Percentiles rank a stretch among this genome's conserved stretches.
Evolutionary conservation across 2,888 invertebrate genomes (phyloP).

Genomic region (Ptychoptera albimana): DNA sequence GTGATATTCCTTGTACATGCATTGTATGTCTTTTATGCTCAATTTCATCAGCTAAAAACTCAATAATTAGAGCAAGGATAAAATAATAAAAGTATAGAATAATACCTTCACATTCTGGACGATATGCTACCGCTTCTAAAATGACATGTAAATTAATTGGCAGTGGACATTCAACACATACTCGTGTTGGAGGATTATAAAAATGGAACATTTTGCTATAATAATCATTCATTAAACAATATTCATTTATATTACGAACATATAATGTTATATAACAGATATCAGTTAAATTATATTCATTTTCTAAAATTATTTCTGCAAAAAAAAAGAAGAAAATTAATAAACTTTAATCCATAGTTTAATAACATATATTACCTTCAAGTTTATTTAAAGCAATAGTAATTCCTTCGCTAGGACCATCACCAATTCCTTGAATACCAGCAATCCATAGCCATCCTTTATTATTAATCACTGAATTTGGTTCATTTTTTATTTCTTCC

Average conservation of each 20-base stretch:
- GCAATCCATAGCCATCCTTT: constrained; percentile 78
- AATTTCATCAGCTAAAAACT: constrained; percentile 12
- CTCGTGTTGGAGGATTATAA: constrained; percentile 69
- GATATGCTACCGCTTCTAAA: constrained; percentile 51
- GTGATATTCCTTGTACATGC: constrained; percentile 91
- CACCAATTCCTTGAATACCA: constrained; percentile 56
- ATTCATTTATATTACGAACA: constrained; percentile 68
- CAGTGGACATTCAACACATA: constrained; percentile 69
- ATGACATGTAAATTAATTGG: constrained; percentile 54
- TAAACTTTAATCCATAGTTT: constrained; percentile 11
- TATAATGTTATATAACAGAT: constrained; percentile 72
- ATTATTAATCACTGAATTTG: constrained; percentile 46
- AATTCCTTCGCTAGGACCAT: constrained; percentile 47
- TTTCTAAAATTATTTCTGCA: constrained; percentile 17
- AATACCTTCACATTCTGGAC: constrained; percentile 11
- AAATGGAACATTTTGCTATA: constrained; percentile 60
- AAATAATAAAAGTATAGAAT: not conserved
- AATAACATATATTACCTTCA: constrained; percentile 50
- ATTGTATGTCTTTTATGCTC: constrained; percentile 49
- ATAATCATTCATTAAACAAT: constrained; percentile 56
- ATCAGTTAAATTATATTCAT: constrained; percentile 38
- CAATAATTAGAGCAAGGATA: too few relatives aligned
- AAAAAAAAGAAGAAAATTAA: too few relatives aligned
- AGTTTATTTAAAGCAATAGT: constrained; percentile 57
- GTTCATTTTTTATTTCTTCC: constrained; percentile 42